Base-by-base conservation (phyloP, 1,140 invertebrate genomes). In the Drosophila ambigua region DNA sequence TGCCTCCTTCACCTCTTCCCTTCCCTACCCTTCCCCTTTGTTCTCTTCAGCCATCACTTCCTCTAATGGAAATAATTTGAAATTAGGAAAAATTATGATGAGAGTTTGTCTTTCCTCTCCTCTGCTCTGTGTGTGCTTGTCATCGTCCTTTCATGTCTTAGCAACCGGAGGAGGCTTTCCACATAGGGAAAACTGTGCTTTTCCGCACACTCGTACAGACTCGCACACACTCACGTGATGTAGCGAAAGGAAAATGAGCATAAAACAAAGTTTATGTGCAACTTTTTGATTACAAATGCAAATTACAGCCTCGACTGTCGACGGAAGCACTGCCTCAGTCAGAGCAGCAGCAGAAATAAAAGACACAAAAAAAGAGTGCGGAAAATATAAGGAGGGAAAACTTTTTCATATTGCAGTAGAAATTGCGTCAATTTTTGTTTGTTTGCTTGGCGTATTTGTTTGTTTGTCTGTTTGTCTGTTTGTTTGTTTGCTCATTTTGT, bases 251-350 rank as follows among this genome's bases (percentile, higher is more conserved):
- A 87, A 85, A 85, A 82, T 85, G 82, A 85, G 82, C 82, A 87
- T 85, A 78, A 85, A 87, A 85, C 78, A 85, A 85, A 85, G 82
- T 85, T 87, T 78, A 88, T 88, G 77, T 77, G 83, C 72, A 88
- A 88, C 83, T 88, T 88, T 88, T 88, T 88, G 84, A 89, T 88
- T 88, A 87, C 83, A 82, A 88, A 87, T 87, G 83, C 83, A 87
- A 87, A 87, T 87, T 87, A 87, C 83, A 88, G 49, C 75, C 78
- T 71, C 77, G 65, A 69, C 77, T 52, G 35, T 11, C 35, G 35
- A 11, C 31, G 8, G 59, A 54, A 53, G 44, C 72, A 50, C 50
- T 23, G 31, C 28, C 11, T 58, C 58, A 60, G 41, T 20, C 23
- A 61, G 45, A 62, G 51, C 45, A 77, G 58, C 24, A 64, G 63